Evolutionary conservation across 2,888 invertebrate species (phyloP).

Genomic region (Sinelater perroti): DNA sequence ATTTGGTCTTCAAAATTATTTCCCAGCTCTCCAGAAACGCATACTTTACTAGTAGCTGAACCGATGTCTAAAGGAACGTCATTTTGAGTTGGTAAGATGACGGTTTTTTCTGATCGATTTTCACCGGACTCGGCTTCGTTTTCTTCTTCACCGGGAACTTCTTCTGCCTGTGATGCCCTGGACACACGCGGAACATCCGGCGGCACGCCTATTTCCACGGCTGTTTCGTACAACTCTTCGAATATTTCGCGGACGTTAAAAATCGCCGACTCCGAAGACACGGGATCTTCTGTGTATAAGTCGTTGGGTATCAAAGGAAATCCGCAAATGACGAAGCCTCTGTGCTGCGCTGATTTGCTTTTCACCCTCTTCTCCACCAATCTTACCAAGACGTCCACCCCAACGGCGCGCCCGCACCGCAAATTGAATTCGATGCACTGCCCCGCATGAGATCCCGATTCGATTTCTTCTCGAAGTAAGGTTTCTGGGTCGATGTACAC

Average conservation of each 20-base stretch:
- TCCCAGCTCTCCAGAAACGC: constrained; percentile 45
- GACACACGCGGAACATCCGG: constrained; percentile 20
- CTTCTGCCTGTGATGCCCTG: constrained; percentile 16
- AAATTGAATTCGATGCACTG: constrained; percentile 68
- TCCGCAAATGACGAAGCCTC: constrained; percentile 73
- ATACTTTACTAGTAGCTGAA: constrained; percentile 41
- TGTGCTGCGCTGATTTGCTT: constrained; percentile 64
- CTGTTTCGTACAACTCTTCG: constrained; percentile 53
- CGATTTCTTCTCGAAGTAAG: constrained; percentile 67
- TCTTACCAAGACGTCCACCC: constrained; percentile 63
- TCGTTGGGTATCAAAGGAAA: constrained; percentile 68
- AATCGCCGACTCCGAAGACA: constrained; percentile 57
- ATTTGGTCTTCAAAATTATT: constrained; percentile 54
- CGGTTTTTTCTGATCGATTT: background rate
- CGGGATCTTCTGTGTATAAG: constrained; percentile 56
- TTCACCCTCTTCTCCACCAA: constrained; percentile 65
- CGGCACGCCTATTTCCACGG: constrained; percentile 41
- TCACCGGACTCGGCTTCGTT: constrained; percentile 42
- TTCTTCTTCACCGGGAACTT: constrained; percentile 41
- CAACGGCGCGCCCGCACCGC: constrained; percentile 63
- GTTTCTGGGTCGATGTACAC: constrained; percentile 67
- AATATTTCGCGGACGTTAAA: constrained; percentile 58
- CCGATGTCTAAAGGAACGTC: constrained; percentile 46
- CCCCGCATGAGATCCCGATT: constrained; percentile 65
- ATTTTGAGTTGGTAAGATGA: constrained; percentile 29